phyloP scores from a whole-genome alignment of 1,140 invertebrate species.

The Drosophila lini region DNA sequence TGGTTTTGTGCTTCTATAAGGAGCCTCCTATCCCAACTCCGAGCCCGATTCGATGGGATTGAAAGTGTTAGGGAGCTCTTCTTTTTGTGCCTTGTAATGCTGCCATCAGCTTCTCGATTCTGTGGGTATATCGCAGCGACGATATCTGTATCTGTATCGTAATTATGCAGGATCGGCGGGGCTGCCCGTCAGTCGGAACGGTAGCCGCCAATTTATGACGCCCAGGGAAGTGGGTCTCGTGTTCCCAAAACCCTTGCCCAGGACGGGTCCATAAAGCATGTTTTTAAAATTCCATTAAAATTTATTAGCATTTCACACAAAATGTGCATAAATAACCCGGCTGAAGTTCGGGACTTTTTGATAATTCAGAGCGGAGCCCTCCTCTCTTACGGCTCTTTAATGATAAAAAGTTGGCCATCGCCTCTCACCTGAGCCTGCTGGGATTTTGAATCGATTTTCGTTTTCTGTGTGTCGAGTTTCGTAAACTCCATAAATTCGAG shows the following conservation, averaged over 20 bases:
- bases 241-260: not conserved
- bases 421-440: conserved; percentile 38
- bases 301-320: conserved; percentile 83
- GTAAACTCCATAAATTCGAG: conserved; percentile 62
- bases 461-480: conserved; percentile 24
- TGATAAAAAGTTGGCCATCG: conserved; percentile 61
- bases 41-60: conserved; percentile 11
- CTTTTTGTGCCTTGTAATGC: conserved; percentile 34
- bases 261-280: conserved; percentile 68
- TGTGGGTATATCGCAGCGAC: not conserved
- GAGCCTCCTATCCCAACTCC: not conserved
- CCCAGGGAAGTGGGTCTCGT: conserved; percentile 22
- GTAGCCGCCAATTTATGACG: conserved; percentile 58
- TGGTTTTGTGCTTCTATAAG: conserved; percentile 64
- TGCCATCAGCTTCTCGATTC: conserved; percentile 28
- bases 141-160: conserved; percentile 37
- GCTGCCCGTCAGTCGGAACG: conserved; percentile 40
- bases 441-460: conserved; percentile 30
- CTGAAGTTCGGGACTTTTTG: conserved; percentile 62
- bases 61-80: conserved; percentile 58
- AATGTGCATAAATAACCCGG: conserved; percentile 74
- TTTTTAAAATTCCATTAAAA: conserved; percentile 84
- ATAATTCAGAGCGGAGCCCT: conserved; percentile 8
- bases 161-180: conserved; percentile 38
- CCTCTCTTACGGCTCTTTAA: conserved; percentile 29